A percentile compares a stretch with the other conserved stretches of the same genome.
phyloP scores from a whole-genome alignment of 2,888 invertebrate species.

The Chrysolina haemoptera region DNA sequence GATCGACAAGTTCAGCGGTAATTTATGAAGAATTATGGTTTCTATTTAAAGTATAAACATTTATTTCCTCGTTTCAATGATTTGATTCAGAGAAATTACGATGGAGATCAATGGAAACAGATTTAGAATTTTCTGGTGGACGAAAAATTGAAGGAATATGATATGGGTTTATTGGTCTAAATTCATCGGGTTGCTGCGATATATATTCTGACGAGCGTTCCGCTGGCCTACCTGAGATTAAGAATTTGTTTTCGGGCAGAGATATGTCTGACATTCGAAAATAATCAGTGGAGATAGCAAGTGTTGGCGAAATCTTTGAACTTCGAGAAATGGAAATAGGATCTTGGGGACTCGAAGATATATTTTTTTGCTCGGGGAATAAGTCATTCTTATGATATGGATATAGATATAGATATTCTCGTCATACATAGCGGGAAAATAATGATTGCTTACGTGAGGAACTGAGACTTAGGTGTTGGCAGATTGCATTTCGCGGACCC shows the following conservation, averaged over 20 bases:
- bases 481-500: neutral
- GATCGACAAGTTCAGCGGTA: slow-evolving; percentile 29
- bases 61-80: neutral
- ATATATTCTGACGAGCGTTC: neutral
- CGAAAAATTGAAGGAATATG: neutral
- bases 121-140: slow-evolving; percentile 8
- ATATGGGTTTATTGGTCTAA: neutral
- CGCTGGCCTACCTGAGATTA: neutral
- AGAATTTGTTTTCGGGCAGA: no score
- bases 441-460: no score
- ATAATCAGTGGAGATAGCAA: no score
- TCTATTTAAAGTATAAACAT: slow-evolving; percentile 9
- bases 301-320: no score
- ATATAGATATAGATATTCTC: no score
- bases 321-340: neutral
- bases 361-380: neutral
- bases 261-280: no score
- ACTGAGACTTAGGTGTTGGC: no score
- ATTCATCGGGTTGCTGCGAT: slow-evolving; percentile 2
- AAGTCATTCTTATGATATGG: no score
- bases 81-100: slow-evolving; percentile 3
- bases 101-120: neutral
- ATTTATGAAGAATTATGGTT: slow-evolving; percentile 11
- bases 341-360: neutral
- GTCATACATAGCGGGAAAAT: no score